Evolutionary conservation across 2,113 vertebrate genomes (phyloP).

Genomic region (Phoenicopterus ruber): DNA sequence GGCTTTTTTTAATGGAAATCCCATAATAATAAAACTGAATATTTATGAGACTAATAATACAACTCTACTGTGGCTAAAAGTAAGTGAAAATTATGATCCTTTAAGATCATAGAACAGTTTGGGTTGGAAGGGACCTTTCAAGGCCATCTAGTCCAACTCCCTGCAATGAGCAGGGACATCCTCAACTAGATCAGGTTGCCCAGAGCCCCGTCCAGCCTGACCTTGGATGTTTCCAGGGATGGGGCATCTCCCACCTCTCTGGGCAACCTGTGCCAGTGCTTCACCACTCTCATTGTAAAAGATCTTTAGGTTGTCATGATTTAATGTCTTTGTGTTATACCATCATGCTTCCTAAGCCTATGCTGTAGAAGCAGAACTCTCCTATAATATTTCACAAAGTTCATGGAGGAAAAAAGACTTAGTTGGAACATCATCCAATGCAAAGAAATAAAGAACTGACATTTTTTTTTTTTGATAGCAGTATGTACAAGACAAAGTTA

Average conservation of each 20-base stretch:
- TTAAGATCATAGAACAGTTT: no score
- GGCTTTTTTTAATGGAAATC: neutral
- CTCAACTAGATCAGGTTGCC: no score
- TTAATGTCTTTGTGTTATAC: neutral
- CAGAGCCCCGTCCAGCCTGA: no score
- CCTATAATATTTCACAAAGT: neutral
- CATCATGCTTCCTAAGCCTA: neutral
- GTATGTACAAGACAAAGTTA: neutral
- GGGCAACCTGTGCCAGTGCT: no score
- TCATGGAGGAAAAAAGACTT: neutral
- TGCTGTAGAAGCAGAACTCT: neutral
- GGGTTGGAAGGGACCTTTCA: no score
- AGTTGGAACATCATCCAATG: neutral
- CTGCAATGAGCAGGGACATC: no score
- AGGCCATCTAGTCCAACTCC: no score
- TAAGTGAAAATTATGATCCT: neutral
- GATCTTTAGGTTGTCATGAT: neutral
- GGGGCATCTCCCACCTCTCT: no score
- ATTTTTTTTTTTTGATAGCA: neutral
- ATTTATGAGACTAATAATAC: neutral
- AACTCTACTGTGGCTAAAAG: neutral
- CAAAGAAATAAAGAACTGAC: neutral
- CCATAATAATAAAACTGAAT: neutral
- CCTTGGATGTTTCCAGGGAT: no score
- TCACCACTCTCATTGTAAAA: no score